These are phyloP conservation scores for Drosophila neocordata DNA, from an alignment of 1,140 invertebrate genomes.

Conservation along the genomic window DNA sequence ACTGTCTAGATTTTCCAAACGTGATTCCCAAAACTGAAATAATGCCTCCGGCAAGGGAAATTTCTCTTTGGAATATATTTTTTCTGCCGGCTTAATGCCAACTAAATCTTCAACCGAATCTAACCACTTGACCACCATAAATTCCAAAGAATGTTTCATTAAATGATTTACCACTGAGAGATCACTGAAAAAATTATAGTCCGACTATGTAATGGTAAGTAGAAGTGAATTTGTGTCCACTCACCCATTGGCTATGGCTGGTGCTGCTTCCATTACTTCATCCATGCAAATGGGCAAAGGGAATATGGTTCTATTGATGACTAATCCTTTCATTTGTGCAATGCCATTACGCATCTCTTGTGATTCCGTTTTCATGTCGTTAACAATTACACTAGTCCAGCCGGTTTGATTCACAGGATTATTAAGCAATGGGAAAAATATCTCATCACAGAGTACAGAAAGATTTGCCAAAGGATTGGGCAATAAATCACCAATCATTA, in stretches of 20 bases:
- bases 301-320: slow-evolving; percentile 84
- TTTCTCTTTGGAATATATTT: slow-evolving; percentile 53
- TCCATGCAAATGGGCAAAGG: slow-evolving; percentile 90
- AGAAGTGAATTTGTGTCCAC: background rate
- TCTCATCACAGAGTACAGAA: slow-evolving; percentile 89
- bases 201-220: too few relatives aligned
- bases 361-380: slow-evolving; percentile 88
- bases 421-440: slow-evolving; percentile 87
- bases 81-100: slow-evolving; percentile 75
- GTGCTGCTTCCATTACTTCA: slow-evolving; percentile 85
- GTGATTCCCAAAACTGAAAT: slow-evolving; percentile 87
- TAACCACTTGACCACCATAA: slow-evolving; percentile 90
- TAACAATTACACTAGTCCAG: slow-evolving; percentile 88
- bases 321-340: slow-evolving; percentile 85
- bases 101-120: slow-evolving; percentile 88
- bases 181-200: slow-evolving; percentile 34
- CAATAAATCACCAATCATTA: slow-evolving; percentile 82
- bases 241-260: slow-evolving; percentile 84
- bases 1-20: slow-evolving; percentile 90
- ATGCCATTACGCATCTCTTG: slow-evolving; percentile 88
- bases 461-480: slow-evolving; percentile 89
- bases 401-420: slow-evolving; percentile 86
- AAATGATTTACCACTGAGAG: slow-evolving; percentile 83
- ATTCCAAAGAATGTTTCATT: slow-evolving; percentile 88
- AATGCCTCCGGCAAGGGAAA: slow-evolving; percentile 88